Evolutionary conservation across 1,140 invertebrate genomes (phyloP), one percentile per base, ranked within the genome.

Genomic region (Cherax destructor): DNA sequence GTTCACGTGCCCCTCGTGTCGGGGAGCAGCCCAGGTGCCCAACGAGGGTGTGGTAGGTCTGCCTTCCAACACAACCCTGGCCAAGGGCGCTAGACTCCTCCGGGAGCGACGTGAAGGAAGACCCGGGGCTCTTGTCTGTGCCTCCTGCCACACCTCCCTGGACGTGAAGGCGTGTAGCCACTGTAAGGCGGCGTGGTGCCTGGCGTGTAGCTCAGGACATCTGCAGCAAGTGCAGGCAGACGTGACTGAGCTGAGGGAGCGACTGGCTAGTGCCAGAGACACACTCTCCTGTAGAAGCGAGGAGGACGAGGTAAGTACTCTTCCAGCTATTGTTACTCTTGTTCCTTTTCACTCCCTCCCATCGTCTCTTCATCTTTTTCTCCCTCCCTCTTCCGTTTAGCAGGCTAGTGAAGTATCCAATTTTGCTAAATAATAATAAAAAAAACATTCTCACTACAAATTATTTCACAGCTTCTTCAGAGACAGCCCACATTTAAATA

Each of bases 21-120:
- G 93, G 52, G 81, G 72, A 5, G 88, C 80, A 9, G 92, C 81
- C 2, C 49, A 80, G 18, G 83, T 93, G 50, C 92, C 93, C 30
- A 24, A 18, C 6, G 83, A 93, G 95, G n/a, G 95, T 95, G 81
- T 93, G 41, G 49, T 87, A 4, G 93, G 94, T 4, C 93, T 96
- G n/a, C 96, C 96, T 9, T 95, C 95, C 7, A 96, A 96, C 93
- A 93, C 96, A 0, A 1, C 96, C 95, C 94, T 95, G 96, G 74
- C 95, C 96, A 84, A 95, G 95, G 1, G 92, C 96, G 21, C 93
- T 96, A 4, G 94, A 94, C 59, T 93, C 95, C 78, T 93, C 41
- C 76, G 83, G 77, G 59, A 72, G 41, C 49, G 49, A 30, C 89
- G 61, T 18, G 49, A 77, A 24, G 47, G 56, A 24, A 59, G 11